Percentiles rank a stretch among this genome's conserved stretches.
phyloP scores from a whole-genome alignment of 2,797 vertebrate species.

The Setipinna tenuifilis region DNA sequence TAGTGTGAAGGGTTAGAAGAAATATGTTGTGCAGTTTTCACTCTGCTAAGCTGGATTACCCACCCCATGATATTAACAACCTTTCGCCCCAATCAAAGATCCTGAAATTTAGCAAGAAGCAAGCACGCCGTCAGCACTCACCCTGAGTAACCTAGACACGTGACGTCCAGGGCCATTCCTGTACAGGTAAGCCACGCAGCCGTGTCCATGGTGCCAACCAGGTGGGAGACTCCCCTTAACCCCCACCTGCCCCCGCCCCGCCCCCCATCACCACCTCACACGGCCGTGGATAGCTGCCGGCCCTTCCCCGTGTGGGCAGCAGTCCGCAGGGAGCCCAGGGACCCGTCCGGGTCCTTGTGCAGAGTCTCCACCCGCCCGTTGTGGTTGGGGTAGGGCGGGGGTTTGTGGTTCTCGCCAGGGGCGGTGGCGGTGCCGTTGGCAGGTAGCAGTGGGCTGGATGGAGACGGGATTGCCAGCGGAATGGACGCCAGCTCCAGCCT shows the following conservation, averaged over 20 bases:
- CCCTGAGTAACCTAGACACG: conserved; percentile 64
- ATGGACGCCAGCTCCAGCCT: conserved; percentile 29
- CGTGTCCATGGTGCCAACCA: conserved; percentile 18
- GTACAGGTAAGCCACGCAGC: neutral
- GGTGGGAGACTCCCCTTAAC: neutral
- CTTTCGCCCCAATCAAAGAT: too few relatives aligned
- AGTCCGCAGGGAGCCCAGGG: conserved; percentile 58
- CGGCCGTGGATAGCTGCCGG: conserved; percentile 72
- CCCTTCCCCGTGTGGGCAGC: conserved; percentile 64
- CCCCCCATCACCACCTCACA: conserved; percentile 66
- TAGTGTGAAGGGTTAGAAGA: too few relatives aligned
- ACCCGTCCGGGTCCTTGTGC: conserved; percentile 58
- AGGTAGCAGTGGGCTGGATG: neutral
- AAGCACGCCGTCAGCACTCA: conserved; percentile 55
- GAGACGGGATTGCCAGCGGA: neutral
- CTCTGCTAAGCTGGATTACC: too few relatives aligned
- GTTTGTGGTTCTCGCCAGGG: conserved; percentile 68
- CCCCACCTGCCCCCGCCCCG: neutral
- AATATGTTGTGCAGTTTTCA: too few relatives aligned
- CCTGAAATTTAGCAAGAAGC: too few relatives aligned
- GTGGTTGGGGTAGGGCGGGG: conserved; percentile 72
- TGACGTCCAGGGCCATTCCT: conserved; percentile 1
- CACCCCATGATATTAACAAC: too few relatives aligned
- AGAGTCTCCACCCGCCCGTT: conserved; percentile 63
- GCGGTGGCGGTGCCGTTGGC: conserved; percentile 44